phyloP scores from a whole-genome alignment of 2,113 vertebrate genomes.

The Psilopsiagon aurifrons region DNA sequence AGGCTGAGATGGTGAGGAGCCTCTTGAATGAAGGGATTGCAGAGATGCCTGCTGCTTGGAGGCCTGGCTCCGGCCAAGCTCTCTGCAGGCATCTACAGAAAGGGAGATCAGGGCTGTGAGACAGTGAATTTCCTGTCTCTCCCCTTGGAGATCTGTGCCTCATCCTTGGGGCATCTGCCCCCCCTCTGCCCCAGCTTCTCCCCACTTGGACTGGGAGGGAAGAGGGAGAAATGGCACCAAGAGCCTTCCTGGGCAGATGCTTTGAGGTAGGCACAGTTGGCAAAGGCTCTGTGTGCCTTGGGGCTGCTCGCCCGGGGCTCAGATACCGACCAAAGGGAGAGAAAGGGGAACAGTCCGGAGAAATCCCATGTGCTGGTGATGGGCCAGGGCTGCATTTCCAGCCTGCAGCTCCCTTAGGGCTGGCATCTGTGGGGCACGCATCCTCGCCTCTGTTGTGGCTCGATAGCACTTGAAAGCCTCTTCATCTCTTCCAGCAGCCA shows the following conservation, averaged over 20 bases:
- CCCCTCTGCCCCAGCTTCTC: accelerated
- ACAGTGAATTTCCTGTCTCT: neutral
- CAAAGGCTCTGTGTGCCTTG: accelerated
- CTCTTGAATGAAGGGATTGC: slow-evolving; percentile 8
- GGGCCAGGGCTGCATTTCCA: neutral
- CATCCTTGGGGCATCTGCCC: accelerated
- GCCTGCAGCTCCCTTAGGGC: neutral
- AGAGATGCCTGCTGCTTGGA: neutral
- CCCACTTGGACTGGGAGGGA: accelerated
- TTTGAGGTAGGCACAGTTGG: accelerated
- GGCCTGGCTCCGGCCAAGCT: neutral
- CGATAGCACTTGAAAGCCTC: neutral
- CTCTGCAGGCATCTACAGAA: neutral
- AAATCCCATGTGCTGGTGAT: accelerated
- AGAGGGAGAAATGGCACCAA: neutral
- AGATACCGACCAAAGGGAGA: neutral
- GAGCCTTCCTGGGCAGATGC: neutral
- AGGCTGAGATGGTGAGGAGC: neutral
- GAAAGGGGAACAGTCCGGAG: neutral
- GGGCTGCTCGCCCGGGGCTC: neutral
- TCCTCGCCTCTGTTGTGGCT: accelerated
- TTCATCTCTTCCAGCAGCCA: neutral
- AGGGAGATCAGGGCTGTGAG: neutral
- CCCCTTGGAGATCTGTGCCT: neutral
- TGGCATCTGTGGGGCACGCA: accelerated